phyloP scores from a whole-genome alignment of 1,140 invertebrate genomes.

The Patella vulgata region DNA sequence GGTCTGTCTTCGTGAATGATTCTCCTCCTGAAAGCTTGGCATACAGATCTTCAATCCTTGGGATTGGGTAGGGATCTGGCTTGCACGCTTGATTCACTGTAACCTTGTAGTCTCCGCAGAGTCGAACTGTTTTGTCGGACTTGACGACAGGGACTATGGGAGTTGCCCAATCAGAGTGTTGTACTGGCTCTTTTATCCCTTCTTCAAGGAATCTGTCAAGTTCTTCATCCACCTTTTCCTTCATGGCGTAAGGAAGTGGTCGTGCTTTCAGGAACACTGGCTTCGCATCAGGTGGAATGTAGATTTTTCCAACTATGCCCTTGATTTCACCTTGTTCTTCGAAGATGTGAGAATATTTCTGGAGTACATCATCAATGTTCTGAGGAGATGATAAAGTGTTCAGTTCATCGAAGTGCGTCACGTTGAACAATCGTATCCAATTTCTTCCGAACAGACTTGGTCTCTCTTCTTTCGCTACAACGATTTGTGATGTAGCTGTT shows the following conservation, averaged over 20 bases:
- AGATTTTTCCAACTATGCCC: too few species aligned
- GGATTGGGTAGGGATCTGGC: slow-evolving; percentile 41
- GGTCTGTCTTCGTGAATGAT: slow-evolving; percentile 45
- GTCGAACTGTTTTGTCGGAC: background rate
- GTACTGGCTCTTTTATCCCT: slow-evolving; percentile 2
- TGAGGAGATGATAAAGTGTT: background rate
- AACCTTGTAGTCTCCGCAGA: slow-evolving; percentile 18
- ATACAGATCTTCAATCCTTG: slow-evolving; percentile 37
- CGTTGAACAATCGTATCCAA: background rate
- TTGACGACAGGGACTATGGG: slow-evolving; percentile 8
- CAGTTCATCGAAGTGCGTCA: background rate
- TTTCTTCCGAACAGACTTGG: background rate
- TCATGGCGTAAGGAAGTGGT: background rate
- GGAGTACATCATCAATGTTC: background rate
- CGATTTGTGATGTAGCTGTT: too few species aligned
- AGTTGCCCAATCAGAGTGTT: slow-evolving; percentile 8
- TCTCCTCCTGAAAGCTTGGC: slow-evolving; percentile 23
- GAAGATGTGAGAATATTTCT: background rate
- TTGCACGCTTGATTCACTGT: slow-evolving; percentile 6
- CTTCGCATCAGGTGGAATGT: background rate
- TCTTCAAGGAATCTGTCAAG: background rate
- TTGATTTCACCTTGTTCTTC: background rate
- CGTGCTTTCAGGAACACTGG: slow-evolving; percentile 14
- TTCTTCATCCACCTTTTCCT: slow-evolving; percentile 1
- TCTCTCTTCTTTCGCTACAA: too few species aligned